Evolutionary conservation across 2,113 vertebrate species (phyloP), one percentile per base, ranked within the genome.

Genomic region (Anolis carolinensis): DNA sequence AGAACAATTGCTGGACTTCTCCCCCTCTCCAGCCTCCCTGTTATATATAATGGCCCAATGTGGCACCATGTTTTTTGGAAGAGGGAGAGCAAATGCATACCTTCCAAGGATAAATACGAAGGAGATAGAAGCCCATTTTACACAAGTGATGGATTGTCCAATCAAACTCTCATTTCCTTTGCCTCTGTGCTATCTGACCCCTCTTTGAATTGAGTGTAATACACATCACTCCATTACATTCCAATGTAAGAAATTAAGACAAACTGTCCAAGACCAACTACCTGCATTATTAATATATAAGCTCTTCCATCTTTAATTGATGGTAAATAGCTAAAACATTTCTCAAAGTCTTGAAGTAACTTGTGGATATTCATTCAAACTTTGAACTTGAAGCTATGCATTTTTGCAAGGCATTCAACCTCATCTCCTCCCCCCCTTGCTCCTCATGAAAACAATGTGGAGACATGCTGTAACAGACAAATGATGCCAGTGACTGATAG

Each of bases 401-500:
- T 7, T 7, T 72, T n/a, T 50, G 30, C 20, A 71, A 44, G 67
- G 20, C 52, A 71, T 32, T 71, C 44, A 25, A 18, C 68, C 16
- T 82, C 21, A n/a, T 81, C 30, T 13, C 7, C 7, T 52, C n/a
- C 30, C 9, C 10, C 68, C 8, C 90, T 87, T 87, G 63, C 82
- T 89, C 84, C 90, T 90, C 88, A 89, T 77, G 52, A 95, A 91
- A 90, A 94, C 89, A 77, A 81, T 77, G 8, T 79, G 79, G 68
- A 89, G 0, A 3, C 59, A 93, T 83, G 90, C 81, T 88, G 80
- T 90, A 91, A 90, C 81, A 93, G 95, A 93, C 76, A 94, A 92
- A 95, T 95, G 95, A 96, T 90, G 89, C 88, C 90, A 91, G 90
- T 91, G 84, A 91, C 83, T 72, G n/a, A 92, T 94, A 95, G 93